phyloP scores from a whole-genome alignment of 2,888 invertebrate species.

The Volucella inflata region DNA sequence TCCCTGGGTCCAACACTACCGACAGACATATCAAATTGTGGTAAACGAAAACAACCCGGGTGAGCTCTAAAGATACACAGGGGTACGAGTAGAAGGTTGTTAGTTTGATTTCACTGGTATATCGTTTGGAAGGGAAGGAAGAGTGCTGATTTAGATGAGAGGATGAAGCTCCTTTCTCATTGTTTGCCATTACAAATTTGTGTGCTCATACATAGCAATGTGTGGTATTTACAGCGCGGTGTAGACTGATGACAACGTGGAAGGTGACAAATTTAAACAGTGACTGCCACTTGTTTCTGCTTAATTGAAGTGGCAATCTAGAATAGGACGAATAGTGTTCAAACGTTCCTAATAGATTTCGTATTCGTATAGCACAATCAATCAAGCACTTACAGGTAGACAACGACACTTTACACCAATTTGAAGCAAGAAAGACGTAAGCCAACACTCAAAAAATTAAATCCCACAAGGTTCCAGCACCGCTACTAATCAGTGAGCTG shows the following conservation, averaged over 20 bases:
- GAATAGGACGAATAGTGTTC: not conserved
- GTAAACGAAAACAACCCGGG: constrained; percentile 65
- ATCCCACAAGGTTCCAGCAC: too few relatives aligned
- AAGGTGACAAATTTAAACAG: constrained; percentile 32
- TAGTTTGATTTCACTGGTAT: constrained; percentile 42
- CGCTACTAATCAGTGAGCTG: too few relatives aligned
- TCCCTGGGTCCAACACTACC: constrained; percentile 67
- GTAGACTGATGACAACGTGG: constrained; percentile 33
- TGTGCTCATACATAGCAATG: constrained; percentile 46
- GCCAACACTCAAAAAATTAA: too few relatives aligned
- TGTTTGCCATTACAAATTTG: constrained; percentile 20
- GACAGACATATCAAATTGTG: constrained; percentile 74
- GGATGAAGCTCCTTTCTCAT: constrained; percentile 5
- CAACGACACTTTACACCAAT: too few relatives aligned
- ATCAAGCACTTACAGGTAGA: too few relatives aligned
- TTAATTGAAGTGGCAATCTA: not conserved
- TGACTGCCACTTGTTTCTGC: constrained; percentile 8
- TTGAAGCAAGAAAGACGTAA: too few relatives aligned
- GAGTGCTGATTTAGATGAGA: constrained; percentile 52
- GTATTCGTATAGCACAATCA: too few relatives aligned
- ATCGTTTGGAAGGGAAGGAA: constrained; percentile 5
- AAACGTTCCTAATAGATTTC: too few relatives aligned
- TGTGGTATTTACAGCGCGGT: constrained; percentile 34
- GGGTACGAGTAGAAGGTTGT: constrained; percentile 18
- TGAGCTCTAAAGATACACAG: not conserved